These are phyloP conservation scores for Lasioglossum marginatum DNA, from an alignment of 2,888 invertebrate genomes.

Conservation along the genomic window DNA sequence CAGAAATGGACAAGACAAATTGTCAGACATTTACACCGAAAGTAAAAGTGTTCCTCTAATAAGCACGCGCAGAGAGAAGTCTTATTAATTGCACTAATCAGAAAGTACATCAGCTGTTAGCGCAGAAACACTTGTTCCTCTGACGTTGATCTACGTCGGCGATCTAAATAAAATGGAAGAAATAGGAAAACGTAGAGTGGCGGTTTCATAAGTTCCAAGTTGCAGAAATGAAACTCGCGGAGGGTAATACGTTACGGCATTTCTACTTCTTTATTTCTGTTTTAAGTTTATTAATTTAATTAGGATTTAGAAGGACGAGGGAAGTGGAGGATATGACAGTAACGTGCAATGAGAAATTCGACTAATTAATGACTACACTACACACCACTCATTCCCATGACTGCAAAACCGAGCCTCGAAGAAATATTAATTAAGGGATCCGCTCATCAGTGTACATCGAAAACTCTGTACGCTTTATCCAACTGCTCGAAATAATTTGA, in stretches of 20 bases:
- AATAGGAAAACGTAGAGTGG: background rate
- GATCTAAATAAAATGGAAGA: background rate
- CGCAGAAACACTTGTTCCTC: background rate
- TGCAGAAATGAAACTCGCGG: background rate
- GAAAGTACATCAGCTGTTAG: background rate
- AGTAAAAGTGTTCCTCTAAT: constrained; percentile 4
- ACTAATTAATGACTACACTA: background rate
- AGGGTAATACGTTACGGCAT: background rate
- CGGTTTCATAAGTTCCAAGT: background rate
- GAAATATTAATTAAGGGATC: background rate
- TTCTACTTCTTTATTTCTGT: background rate
- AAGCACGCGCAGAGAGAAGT: background rate
- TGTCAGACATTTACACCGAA: background rate
- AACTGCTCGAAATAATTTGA: background rate
- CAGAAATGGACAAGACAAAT: background rate
- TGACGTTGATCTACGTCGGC: constrained; percentile 15
- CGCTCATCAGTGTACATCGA: background rate
- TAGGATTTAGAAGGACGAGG: background rate
- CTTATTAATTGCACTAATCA: background rate
- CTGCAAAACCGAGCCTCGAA: background rate
- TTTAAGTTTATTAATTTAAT: constrained; percentile 1
- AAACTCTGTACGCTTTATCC: too few species aligned
- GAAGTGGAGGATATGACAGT: background rate
- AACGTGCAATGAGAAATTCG: background rate
- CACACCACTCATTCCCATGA: background rate